These are phyloP conservation scores for Paradisaea rubra DNA, from an alignment of 2,113 vertebrate genomes.

Conservation along the genomic window DNA sequence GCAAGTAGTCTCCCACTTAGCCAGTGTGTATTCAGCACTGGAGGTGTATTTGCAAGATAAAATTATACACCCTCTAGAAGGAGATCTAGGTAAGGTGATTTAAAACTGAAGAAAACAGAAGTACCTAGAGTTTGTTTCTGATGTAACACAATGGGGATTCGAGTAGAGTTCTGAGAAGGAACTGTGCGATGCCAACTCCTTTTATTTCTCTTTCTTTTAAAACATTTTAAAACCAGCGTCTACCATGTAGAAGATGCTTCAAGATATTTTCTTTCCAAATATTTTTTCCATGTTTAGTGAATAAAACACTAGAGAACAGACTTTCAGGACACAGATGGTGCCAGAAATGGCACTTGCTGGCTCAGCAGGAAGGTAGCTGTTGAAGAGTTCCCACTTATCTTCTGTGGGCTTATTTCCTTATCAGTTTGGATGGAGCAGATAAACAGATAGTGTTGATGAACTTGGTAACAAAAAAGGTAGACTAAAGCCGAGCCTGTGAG, in stretches of 20 bases:
- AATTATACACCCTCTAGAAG: background rate
- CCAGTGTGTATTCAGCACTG: background rate
- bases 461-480: constrained; percentile 21
- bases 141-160: background rate
- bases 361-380: constrained; percentile 40
- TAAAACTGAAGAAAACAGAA: background rate
- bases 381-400: constrained; percentile 25
- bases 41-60: background rate
- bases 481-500: background rate
- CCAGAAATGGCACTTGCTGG: constrained; percentile 44
- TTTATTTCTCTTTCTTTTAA: background rate
- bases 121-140: background rate
- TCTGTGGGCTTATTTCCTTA: constrained; percentile 21
- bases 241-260: background rate
- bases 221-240: background rate
- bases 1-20: background rate
- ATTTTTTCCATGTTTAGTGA: background rate
- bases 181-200: background rate
- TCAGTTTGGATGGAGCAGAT: background rate
- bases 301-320: constrained; percentile 7
- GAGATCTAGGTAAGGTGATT: background rate
- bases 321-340: constrained; percentile 45
- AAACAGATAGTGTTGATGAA: constrained; percentile 35
- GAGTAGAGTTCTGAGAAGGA: background rate
- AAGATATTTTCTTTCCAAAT: background rate